Evolutionary conservation across 2,888 invertebrate species (phyloP).

Genomic region (Koerneria pararmatus): DNA sequence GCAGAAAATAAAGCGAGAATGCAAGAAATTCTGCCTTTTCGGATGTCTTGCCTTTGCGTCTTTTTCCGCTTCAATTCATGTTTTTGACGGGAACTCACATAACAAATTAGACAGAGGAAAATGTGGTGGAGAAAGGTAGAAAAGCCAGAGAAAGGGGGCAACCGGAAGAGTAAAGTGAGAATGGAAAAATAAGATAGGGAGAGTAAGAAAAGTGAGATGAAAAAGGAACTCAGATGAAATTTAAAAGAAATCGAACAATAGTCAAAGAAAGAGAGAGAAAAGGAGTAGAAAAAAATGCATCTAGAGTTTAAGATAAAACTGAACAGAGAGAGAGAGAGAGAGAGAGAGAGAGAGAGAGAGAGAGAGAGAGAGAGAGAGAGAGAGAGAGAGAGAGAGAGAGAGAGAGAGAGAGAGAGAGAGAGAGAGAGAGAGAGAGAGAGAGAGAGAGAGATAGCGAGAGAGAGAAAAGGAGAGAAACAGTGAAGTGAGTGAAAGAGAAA

Average conservation of each 20-base stretch:
- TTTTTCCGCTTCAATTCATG: too few species aligned
- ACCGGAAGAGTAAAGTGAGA: background rate
- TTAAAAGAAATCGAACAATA: background rate
- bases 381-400: slow-evolving; percentile 23
- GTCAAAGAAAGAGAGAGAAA: slow-evolving; percentile 13
- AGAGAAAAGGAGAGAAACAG: too few species aligned
- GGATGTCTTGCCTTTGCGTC: too few species aligned
- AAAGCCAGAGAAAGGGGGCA: background rate
- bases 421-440: slow-evolving; percentile 16
- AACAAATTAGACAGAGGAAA: too few species aligned
- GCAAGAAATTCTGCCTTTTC: slow-evolving; percentile 7
- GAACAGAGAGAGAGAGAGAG: background rate
- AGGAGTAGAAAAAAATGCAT: too few species aligned
- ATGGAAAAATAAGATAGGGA: background rate
- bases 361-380: slow-evolving; percentile 22
- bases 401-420: slow-evolving; percentile 25
- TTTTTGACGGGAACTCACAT: too few species aligned
- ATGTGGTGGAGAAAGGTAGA: too few species aligned
- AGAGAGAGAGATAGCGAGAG: background rate
- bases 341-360: slow-evolving; percentile 16
- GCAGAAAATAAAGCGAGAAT: slow-evolving; percentile 14
- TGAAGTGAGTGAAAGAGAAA: too few species aligned
- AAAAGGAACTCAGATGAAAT: background rate
- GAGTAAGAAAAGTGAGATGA: background rate
- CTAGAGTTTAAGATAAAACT: too few species aligned